These are phyloP conservation scores for Danio aesculapii DNA, from an alignment of 2,797 vertebrate genomes.

Conservation along the genomic window DNA sequence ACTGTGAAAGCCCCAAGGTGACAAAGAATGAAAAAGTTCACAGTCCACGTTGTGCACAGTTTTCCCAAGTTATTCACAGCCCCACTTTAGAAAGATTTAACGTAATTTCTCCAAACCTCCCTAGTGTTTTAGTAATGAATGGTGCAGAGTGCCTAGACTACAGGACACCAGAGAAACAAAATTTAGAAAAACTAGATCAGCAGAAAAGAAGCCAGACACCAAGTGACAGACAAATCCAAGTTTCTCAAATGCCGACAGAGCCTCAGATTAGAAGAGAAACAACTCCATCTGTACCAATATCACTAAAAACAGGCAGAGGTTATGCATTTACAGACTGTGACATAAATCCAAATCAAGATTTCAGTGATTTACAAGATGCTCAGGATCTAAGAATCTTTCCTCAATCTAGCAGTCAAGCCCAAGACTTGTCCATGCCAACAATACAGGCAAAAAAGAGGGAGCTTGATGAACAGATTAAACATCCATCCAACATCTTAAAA, in stretches of 20 bases:
- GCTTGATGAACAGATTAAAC: conserved; percentile 69
- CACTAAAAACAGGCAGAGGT: conserved; percentile 69
- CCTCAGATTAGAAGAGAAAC: conserved; percentile 75
- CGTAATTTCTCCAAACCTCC: conserved; percentile 65
- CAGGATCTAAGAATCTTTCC: conserved; percentile 75
- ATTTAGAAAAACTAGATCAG: conserved; percentile 69
- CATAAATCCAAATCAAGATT: conserved; percentile 63
- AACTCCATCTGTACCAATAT: conserved; percentile 73
- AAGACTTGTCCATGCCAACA: conserved; percentile 83
- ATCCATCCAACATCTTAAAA: conserved; percentile 65
- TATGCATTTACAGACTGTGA: conserved; percentile 69
- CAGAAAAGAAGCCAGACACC: conserved; percentile 72
- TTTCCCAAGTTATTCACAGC: conserved; percentile 61
- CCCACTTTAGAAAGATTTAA: conserved; percentile 67
- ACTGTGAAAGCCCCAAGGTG: conserved; percentile 60
- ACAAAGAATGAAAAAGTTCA: conserved; percentile 61
- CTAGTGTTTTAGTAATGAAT: conserved; percentile 82
- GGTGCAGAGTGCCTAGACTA: conserved; percentile 79
- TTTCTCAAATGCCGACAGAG: conserved; percentile 69
- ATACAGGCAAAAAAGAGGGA: conserved; percentile 77
- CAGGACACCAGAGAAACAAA: conserved; percentile 77
- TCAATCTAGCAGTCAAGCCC: conserved; percentile 76
- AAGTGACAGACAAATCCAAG: conserved; percentile 66
- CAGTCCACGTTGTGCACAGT: conserved; percentile 62
- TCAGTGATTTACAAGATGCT: conserved; percentile 67